phyloP scores from a whole-genome alignment of 2,113 vertebrate genomes.

The Grammomys dolichurus region DNA sequence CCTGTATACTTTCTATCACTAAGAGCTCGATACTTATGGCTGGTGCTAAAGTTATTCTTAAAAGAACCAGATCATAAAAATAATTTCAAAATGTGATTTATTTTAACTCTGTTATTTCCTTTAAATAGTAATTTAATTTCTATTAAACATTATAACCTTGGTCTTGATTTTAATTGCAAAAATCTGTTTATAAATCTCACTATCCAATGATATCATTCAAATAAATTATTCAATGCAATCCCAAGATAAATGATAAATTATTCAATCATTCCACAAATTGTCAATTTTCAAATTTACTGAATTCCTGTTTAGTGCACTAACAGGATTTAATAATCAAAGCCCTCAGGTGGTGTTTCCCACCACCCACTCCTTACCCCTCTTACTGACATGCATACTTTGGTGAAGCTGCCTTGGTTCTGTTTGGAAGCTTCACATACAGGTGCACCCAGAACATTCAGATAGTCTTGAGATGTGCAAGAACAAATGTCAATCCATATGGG shows the following conservation, averaged over 20 bases:
- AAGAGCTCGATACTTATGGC: background rate
- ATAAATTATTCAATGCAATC: slow-evolving; percentile 55
- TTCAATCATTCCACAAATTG: slow-evolving; percentile 2
- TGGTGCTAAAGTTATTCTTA: slow-evolving; percentile 36
- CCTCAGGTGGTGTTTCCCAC: background rate
- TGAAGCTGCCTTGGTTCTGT: background rate
- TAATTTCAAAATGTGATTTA: slow-evolving; percentile 31
- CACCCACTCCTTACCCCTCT: background rate
- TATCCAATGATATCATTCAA: slow-evolving; percentile 54
- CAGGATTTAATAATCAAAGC: slow-evolving; percentile 48
- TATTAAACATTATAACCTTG: slow-evolving; percentile 20
- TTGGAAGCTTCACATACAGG: background rate
- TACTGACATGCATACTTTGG: background rate
- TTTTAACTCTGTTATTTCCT: slow-evolving; percentile 12
- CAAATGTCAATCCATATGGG: slow-evolving; percentile 16
- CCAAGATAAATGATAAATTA: slow-evolving; percentile 36
- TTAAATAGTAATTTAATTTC: slow-evolving; percentile 39
- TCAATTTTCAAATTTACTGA: slow-evolving; percentile 9
- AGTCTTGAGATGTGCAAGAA: background rate
- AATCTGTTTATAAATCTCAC: slow-evolving; percentile 48
- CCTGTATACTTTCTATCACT: background rate
- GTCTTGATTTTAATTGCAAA: slow-evolving; percentile 52
- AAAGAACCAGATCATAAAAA: slow-evolving; percentile 43
- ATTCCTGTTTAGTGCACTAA: slow-evolving; percentile 9
- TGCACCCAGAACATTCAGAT: background rate